These are phyloP conservation scores for Holothuria scabra DNA, from an alignment of 53 echinoderm and acorn worm species.

Conservation along the genomic window DNA sequence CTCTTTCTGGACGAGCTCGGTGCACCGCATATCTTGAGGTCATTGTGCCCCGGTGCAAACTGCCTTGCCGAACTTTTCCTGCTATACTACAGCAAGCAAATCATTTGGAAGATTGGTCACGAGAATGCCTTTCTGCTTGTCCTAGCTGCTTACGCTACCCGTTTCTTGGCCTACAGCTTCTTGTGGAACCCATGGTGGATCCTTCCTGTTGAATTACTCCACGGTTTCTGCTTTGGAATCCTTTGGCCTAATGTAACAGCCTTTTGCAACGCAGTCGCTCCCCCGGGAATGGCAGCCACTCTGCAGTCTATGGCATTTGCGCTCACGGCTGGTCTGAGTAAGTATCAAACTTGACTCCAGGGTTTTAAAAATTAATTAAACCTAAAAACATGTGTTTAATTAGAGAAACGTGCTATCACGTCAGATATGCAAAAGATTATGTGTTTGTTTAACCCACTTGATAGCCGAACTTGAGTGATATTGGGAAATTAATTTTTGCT, in stretches of 20 bases:
- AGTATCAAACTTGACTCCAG: neutral
- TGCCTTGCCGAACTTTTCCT: constrained; percentile 65
- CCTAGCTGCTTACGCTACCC: constrained; percentile 70
- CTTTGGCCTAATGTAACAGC: constrained; percentile 87
- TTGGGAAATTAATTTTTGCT: too few relatives aligned
- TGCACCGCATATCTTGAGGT: constrained; percentile 59
- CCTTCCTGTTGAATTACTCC: constrained; percentile 81
- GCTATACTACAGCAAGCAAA: constrained; percentile 58
- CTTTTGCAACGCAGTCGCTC: constrained; percentile 79
- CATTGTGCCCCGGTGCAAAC: constrained; percentile 51
- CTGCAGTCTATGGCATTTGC: constrained; percentile 75
- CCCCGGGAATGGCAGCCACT: constrained; percentile 90
- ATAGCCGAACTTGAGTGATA: too few relatives aligned
- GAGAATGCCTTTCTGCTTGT: constrained; percentile 65
- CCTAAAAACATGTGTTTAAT: too few relatives aligned
- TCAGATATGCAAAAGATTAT: too few relatives aligned
- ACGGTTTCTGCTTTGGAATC: constrained; percentile 88
- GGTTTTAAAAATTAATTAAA: neutral
- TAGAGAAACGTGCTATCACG: too few relatives aligned
- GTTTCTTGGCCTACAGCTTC: constrained; percentile 87
- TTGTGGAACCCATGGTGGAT: constrained; percentile 84
- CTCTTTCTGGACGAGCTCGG: constrained; percentile 57
- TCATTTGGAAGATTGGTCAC: constrained; percentile 62
- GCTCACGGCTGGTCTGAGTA: constrained; percentile 55
- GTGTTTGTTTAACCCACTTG: too few relatives aligned